phyloP scores from a whole-genome alignment of 2,888 invertebrate genomes.

The Sclerodermus sp. region DNA sequence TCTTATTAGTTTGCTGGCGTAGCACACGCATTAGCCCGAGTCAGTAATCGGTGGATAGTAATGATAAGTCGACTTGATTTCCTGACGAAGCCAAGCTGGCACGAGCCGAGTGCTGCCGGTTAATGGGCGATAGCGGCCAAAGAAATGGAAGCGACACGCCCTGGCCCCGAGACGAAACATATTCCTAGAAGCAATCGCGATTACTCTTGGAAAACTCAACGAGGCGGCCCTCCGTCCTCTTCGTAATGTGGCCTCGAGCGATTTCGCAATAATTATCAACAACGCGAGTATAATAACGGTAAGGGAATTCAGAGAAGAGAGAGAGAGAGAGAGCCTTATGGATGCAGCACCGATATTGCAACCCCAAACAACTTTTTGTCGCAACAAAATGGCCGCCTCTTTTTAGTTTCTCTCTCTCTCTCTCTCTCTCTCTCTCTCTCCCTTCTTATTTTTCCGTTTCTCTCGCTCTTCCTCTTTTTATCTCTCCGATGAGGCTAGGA shows the following conservation, averaged over 20 bases:
- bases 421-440: not conserved
- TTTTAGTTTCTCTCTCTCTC: not conserved
- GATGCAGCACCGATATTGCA: too few species aligned
- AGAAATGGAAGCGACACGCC: conserved; percentile 33
- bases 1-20: too few species aligned
- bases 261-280: conserved; percentile 23
- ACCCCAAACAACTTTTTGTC: too few species aligned
- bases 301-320: conserved; percentile 17
- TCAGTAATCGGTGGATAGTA: conserved; percentile 36
- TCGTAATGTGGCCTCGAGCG: conserved; percentile 13
- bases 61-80: conserved; percentile 46
- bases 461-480: too few species aligned
- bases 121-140: conserved; percentile 30
- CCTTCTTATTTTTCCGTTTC: too few species aligned
- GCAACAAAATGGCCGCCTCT: too few species aligned
- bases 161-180: conserved; percentile 34
- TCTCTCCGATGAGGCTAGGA: not conserved
- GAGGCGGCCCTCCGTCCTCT: conserved; percentile 14
- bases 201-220: conserved; percentile 29
- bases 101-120: conserved; percentile 13
- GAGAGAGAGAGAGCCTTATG: too few species aligned
- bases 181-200: conserved; percentile 34
- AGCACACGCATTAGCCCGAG: too few species aligned
- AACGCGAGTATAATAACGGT: conserved; percentile 24
- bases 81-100: conserved; percentile 36